Evolutionary conservation across 2,113 vertebrate species (phyloP).

Genomic region (Plestiodon gilberti): DNA sequence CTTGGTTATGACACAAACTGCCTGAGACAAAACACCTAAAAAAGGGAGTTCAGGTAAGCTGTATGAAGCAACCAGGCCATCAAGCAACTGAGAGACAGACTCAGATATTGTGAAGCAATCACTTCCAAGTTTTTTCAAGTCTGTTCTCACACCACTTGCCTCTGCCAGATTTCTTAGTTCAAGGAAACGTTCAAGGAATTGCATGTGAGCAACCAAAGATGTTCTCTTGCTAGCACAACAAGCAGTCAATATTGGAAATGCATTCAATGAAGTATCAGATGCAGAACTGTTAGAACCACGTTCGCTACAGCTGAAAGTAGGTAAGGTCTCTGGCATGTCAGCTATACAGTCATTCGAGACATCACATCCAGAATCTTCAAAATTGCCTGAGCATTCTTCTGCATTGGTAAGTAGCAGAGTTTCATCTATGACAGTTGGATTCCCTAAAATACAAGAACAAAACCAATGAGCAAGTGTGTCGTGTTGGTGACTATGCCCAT

Average conservation of each 20-base stretch:
- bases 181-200: slow-evolving; percentile 84
- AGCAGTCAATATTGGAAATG: slow-evolving; percentile 43
- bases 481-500: not conserved
- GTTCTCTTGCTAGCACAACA: slow-evolving; percentile 14
- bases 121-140: slow-evolving; percentile 66
- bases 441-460: slow-evolving; percentile 70
- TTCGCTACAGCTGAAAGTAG: slow-evolving; percentile 45
- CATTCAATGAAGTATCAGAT: slow-evolving; percentile 14
- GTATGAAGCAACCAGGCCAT: slow-evolving; percentile 78
- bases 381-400: slow-evolving; percentile 20
- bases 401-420: slow-evolving; percentile 42
- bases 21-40: slow-evolving; percentile 74
- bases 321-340: slow-evolving; percentile 65
- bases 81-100: slow-evolving; percentile 82
- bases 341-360: slow-evolving; percentile 67
- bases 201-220: slow-evolving; percentile 69
- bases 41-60: slow-evolving; percentile 67
- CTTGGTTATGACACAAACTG: slow-evolving; percentile 69
- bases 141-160: slow-evolving; percentile 56
- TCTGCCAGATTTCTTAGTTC: slow-evolving; percentile 74
- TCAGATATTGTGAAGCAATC: slow-evolving; percentile 73
- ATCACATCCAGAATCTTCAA: slow-evolving; percentile 80
- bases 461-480: not conserved
- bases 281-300: not conserved
- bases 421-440: slow-evolving; percentile 36